Percentiles rank a stretch among this genome's conserved stretches.
These are phyloP conservation scores for Plutella xylostella DNA, from an alignment of 2,888 invertebrate species.

Conservation along the genomic window DNA sequence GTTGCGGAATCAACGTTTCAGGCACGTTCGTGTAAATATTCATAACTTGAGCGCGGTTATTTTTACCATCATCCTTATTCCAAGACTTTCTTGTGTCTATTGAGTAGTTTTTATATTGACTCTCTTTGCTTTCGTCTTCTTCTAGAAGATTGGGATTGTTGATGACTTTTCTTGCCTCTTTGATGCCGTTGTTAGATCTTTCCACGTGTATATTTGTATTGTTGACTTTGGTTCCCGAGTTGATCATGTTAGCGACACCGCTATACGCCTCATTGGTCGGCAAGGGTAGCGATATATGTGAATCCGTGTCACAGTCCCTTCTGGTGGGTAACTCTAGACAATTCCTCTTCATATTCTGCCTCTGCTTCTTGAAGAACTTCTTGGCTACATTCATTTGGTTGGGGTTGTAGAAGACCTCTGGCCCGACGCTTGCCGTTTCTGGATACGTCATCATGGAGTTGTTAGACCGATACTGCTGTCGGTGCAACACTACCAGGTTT, in stretches of 20 bases:
- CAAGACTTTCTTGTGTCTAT: slow-evolving; percentile 44
- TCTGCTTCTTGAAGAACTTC: slow-evolving; percentile 91
- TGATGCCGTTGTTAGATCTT: slow-evolving; percentile 61
- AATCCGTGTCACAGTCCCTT: slow-evolving; percentile 67
- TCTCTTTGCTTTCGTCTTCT: slow-evolving; percentile 73
- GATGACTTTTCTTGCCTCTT: slow-evolving; percentile 63
- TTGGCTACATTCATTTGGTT: slow-evolving; percentile 94
- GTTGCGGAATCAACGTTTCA: slow-evolving; percentile 72
- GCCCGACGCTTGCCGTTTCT: slow-evolving; percentile 65
- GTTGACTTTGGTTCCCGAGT: slow-evolving; percentile 81
- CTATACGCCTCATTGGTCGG: slow-evolving; percentile 59
- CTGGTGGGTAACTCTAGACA: slow-evolving; percentile 76
- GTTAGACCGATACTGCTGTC: slow-evolving; percentile 79
- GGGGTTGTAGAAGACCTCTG: slow-evolving; percentile 91
- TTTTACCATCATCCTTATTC: slow-evolving; percentile 49
- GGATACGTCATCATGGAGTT: slow-evolving; percentile 75
- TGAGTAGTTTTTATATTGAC: slow-evolving; percentile 47
- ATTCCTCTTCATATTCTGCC: slow-evolving; percentile 78
- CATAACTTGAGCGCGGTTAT: slow-evolving; percentile 51
- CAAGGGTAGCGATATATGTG: slow-evolving; percentile 60
- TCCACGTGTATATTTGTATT: slow-evolving; percentile 85
- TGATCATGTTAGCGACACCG: slow-evolving; percentile 72
- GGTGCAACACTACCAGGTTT: slow-evolving; percentile 76
- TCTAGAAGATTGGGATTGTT: slow-evolving; percentile 74
- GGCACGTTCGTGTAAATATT: slow-evolving; percentile 75